Percentiles rank a stretch among this genome's conserved stretches.
Conservation (phyloP, 2,113 vertebrate species). For the Tetrao urogallus region DNA sequence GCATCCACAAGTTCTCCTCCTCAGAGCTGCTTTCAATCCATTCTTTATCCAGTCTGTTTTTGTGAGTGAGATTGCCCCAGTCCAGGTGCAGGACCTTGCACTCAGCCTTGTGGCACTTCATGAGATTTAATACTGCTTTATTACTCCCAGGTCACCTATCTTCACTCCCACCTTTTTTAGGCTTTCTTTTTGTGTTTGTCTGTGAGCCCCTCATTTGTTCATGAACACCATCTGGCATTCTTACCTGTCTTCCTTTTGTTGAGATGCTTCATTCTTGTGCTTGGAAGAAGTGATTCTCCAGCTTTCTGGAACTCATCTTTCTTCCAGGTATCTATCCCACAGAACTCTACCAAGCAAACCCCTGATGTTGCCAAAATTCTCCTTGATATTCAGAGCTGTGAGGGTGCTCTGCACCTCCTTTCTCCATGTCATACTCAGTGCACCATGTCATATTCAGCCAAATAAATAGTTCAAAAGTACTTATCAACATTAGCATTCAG, state of each 20-base stretch:
- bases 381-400: background rate
- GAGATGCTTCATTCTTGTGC: too few species aligned
- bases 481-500: background rate
- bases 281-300: too few species aligned
- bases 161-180: too few species aligned
- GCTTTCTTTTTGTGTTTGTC: too few species aligned
- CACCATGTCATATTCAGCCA: background rate
- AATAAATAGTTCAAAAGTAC: conserved; percentile 6
- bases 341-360: background rate
- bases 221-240: too few species aligned
- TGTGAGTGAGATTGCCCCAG: background rate
- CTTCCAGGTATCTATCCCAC: background rate
- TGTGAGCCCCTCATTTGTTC: too few species aligned
- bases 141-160: too few species aligned
- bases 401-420: background rate
- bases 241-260: too few species aligned
- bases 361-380: background rate
- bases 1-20: background rate
- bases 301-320: background rate
- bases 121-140: background rate
- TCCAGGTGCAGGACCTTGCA: background rate
- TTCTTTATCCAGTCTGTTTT: background rate
- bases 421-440: too few species aligned
- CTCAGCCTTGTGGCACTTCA: background rate
- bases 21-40: background rate